Conservation (phyloP, 2,888 invertebrate species). For the Ethmia dodecea region DNA sequence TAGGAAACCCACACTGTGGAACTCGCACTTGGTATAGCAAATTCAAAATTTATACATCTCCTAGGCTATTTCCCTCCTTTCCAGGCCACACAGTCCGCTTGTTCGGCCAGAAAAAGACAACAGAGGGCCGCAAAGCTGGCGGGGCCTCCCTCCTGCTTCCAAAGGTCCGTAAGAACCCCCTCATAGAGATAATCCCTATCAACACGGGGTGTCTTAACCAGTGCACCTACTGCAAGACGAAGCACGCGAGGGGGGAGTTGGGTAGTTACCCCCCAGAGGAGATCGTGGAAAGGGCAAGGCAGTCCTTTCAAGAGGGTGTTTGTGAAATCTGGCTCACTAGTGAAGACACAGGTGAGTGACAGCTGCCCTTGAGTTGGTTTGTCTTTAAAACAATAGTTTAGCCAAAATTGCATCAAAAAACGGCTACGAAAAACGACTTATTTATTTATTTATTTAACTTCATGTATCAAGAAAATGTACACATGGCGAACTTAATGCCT, state of each 20-base stretch:
- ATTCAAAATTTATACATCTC: too few relatives aligned
- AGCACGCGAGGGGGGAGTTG: constrained; percentile 97
- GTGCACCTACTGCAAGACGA: constrained; percentile 99
- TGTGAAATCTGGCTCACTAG: constrained; percentile 98
- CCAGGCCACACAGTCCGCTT: constrained; percentile 85
- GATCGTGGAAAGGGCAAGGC: constrained; percentile 90
- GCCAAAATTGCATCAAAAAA: too few relatives aligned
- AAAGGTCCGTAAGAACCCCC: constrained; percentile 96
- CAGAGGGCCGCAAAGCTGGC: constrained; percentile 86
- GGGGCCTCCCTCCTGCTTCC: constrained; percentile 93
- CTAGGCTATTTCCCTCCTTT: too few relatives aligned
- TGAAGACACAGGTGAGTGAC: constrained; percentile 90
- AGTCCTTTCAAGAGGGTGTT: constrained; percentile 94
- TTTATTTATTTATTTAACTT: too few relatives aligned
- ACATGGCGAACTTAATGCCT: too few relatives aligned
- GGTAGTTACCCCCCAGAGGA: constrained; percentile 95
- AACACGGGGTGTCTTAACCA: constrained; percentile 98
- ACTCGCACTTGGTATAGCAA: too few relatives aligned
- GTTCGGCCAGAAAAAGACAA: constrained; percentile 88
- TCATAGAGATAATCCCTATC: constrained; percentile 97
- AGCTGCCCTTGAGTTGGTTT: too few relatives aligned
- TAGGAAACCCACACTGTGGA: too few relatives aligned
- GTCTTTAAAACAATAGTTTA: too few relatives aligned
- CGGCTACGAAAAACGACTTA: too few relatives aligned
- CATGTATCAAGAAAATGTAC: too few relatives aligned